These are phyloP conservation scores for Zygothrica quintamaculata DNA, from an alignment of 2,888 invertebrate species.

Conservation along the genomic window DNA sequence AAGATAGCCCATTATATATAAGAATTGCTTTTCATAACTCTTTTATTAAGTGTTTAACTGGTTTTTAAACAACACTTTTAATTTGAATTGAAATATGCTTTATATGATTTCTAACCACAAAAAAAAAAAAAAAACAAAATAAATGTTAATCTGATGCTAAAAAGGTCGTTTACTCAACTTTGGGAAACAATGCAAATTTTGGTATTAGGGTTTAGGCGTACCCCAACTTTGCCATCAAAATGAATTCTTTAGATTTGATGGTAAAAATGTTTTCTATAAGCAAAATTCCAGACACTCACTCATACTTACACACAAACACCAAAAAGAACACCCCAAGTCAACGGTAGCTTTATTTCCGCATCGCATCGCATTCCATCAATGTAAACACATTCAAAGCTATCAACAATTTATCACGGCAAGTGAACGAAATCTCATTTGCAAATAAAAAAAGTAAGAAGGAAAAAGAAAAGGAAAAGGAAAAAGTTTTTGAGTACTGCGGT, in stretches of 20 bases:
- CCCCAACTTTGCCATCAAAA: constrained; percentile 29
- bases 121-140: too few relatives aligned
- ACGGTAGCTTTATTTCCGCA: constrained; percentile 37
- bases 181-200: constrained; percentile 28
- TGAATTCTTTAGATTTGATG: constrained; percentile 35
- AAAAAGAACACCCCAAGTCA: constrained; percentile 17
- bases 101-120: too few relatives aligned
- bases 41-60: too few relatives aligned
- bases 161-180: too few relatives aligned
- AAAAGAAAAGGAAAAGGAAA: constrained; percentile 14
- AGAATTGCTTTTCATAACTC: too few relatives aligned
- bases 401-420: constrained; percentile 77
- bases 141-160: too few relatives aligned
- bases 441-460: constrained; percentile 47
- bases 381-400: constrained; percentile 71
- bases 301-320: constrained; percentile 1
- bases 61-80: too few relatives aligned
- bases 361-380: constrained; percentile 56
- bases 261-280: constrained; percentile 42
- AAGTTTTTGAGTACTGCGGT: constrained; percentile 42
- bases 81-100: too few relatives aligned
- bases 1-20: too few relatives aligned
- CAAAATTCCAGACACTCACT: constrained; percentile 50
- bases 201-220: constrained; percentile 40
- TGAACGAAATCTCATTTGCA: constrained; percentile 74